Evolutionary conservation across 2,797 vertebrate genomes (phyloP), one percentile per base, ranked within the genome.

Genomic region (Ctenosaura bakeri): DNA sequence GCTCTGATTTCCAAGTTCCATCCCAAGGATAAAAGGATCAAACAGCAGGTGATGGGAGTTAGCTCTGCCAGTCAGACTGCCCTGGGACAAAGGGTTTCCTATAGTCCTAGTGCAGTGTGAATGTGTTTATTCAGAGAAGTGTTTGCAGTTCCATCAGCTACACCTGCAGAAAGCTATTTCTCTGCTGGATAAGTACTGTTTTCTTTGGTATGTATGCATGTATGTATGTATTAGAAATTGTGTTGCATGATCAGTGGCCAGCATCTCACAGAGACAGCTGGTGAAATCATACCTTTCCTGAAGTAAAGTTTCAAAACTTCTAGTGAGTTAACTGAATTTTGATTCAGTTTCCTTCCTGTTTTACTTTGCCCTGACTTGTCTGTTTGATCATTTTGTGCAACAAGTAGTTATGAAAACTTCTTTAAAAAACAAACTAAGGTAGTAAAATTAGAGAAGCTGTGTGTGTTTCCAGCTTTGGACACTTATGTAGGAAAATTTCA

Each of bases 291-390:
- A 29, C 8, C 24, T 74, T 50, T 35, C 29, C 52, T 74, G 6
- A 83, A 76, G 20, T 71, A n/a, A 81, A 88, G 35, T 74, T 56
- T 56, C 50, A 54, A 59, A 86, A 86, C 32, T 56, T 13, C n/a
- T 20, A 54, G 52, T n/a, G 77, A 13, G 26, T 62, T 62, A 4
- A 62, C 4, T 6, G 24, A 69, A 8, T 69, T 12, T 8, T 32
- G n/a, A 85, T 52, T 52, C 14, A 26, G 69, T 16, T 66, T 83
- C 16, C 50, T 74, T 54, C 32, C 69, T 73, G 5, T 9, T 54
- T 8, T 69, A 29, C 6, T 29, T 66, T 2, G 10, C 24, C 64
- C 9, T 26, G 24, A 81, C 50, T 56, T 18, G 16, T 54, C 4
- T 29, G 42, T 76, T 38, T 81, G 52, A 56, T 8, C 52, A 81